Percentiles rank a stretch among this genome's conserved stretches.
phyloP scores from a whole-genome alignment of 2,113 vertebrate species.

The Rhinolophus ferrumequinum region DNA sequence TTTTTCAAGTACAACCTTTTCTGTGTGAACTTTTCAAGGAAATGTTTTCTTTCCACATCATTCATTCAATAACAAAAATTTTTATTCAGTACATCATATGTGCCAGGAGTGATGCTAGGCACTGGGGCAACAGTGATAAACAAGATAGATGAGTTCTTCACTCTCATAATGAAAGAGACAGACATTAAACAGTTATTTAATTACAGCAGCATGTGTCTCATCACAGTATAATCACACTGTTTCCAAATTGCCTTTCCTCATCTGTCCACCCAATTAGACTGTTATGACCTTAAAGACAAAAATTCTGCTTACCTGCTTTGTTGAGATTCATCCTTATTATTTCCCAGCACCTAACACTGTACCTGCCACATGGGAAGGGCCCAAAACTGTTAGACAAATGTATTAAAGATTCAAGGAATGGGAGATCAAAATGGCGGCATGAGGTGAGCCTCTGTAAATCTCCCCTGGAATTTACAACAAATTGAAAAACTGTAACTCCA shows the following conservation, averaged over 20 bases:
- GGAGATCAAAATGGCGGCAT: too few species aligned
- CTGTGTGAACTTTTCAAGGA: constrained; percentile 38
- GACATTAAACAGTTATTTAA: not conserved
- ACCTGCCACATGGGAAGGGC: not conserved
- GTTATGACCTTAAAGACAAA: not conserved
- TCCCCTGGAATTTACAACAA: too few species aligned
- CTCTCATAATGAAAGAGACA: not conserved
- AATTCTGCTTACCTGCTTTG: not conserved
- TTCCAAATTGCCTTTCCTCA: constrained; percentile 1
- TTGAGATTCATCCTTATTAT: not conserved
- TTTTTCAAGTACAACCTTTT: not conserved
- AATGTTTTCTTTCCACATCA: not conserved
- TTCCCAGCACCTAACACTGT: not conserved
- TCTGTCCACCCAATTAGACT: not conserved
- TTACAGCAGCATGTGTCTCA: not conserved
- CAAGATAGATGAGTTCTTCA: not conserved
- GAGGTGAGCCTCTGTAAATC: too few species aligned
- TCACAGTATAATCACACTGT: not conserved
- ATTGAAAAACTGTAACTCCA: too few species aligned
- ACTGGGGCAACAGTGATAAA: not conserved
- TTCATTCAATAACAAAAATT: constrained; percentile 47
- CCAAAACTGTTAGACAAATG: not conserved
- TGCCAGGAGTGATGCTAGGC: not conserved
- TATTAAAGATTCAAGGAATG: not conserved
- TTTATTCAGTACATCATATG: not conserved